These are phyloP conservation scores for Hypsopygia costalis DNA, from an alignment of 2,888 invertebrate species.

Conservation along the genomic window DNA sequence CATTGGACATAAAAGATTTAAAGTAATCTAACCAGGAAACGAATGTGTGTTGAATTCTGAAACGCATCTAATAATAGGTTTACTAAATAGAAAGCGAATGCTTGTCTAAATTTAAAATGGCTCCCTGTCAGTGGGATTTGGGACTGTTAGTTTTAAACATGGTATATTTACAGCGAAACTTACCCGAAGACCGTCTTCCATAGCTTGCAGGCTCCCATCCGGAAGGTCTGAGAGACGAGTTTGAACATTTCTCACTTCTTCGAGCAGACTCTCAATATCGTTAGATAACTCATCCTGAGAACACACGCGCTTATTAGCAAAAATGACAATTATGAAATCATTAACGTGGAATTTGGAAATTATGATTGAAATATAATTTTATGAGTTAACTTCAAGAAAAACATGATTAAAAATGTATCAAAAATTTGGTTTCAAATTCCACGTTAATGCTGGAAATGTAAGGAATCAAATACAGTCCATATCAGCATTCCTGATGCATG, in stretches of 20 bases:
- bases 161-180: constrained; percentile 58
- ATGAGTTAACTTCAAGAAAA: not conserved
- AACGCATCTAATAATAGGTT: constrained; percentile 27
- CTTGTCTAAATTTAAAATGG: constrained; percentile 36
- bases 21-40: constrained; percentile 6
- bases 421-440: constrained; percentile 25
- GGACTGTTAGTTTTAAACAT: constrained; percentile 26
- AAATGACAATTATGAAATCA: constrained; percentile 32
- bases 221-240: constrained; percentile 84
- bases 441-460: constrained; percentile 25
- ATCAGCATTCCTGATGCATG: constrained; percentile 48
- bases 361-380: not conserved
- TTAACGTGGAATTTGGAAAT: constrained; percentile 20
- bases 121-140: constrained; percentile 25
- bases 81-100: constrained; percentile 23
- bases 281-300: constrained; percentile 82
- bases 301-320: constrained; percentile 69
- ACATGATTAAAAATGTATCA: not conserved
- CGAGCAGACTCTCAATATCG: constrained; percentile 86
- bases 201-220: constrained; percentile 84
- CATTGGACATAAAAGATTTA: not conserved
- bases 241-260: constrained; percentile 85
- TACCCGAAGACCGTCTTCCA: constrained; percentile 87
- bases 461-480: constrained; percentile 41
- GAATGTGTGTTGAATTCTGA: constrained; percentile 9